Base-by-base conservation (phyloP, 2,113 vertebrate genomes). In the Xiphias gladius region DNA sequence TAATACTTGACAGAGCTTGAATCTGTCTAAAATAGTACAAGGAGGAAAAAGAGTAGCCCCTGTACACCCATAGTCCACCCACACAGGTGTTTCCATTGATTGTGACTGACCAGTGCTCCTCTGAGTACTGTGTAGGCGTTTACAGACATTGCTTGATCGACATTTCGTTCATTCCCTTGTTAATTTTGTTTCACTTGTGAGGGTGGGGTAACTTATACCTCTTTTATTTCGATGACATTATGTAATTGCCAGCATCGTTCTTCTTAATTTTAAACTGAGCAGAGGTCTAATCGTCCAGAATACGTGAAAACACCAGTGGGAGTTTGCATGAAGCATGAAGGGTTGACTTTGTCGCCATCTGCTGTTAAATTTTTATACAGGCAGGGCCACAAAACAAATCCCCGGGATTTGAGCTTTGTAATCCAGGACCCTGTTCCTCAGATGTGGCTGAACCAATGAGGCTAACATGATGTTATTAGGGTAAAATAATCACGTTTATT, bases 291-390 rank as follows among this genome's bases (percentile, higher is more conserved):
- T 12, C 11, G n/a, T 7, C 2, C 32, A 30, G 26, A 26, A 14
- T 6, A 67, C 58, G 26, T 35, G 11, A 39, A 58, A 70, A 61
- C 41, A 26, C 12, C 9, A 11, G 19, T 22, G 17, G 16, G 16
- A 2, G 28, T 14, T 35, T 26, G 5, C 17, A 48, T n/a, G 14
- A n/a, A 43, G 9, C 7, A 50, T 32, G 6, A 72, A 20, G 0
- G 12, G 13, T 20, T 16, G n/a, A 54, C 43, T 80, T 43, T 89
- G 78, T 80, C 83, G 35, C 85, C 88, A 76, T 73, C 85, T 79
- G 58, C 39, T 83, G 89, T 1, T 14, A 0, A 9, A 1, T 24
- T 8, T 9, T 43, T 19, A 65, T 16, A 4, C 10, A 13, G 14
- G 14, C 22, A 43, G 24, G 11, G 35, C 24, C 37, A 10, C 4